Evolutionary conservation across 2,113 vertebrate genomes (phyloP).

Genomic region (Glareola pratincola): DNA sequence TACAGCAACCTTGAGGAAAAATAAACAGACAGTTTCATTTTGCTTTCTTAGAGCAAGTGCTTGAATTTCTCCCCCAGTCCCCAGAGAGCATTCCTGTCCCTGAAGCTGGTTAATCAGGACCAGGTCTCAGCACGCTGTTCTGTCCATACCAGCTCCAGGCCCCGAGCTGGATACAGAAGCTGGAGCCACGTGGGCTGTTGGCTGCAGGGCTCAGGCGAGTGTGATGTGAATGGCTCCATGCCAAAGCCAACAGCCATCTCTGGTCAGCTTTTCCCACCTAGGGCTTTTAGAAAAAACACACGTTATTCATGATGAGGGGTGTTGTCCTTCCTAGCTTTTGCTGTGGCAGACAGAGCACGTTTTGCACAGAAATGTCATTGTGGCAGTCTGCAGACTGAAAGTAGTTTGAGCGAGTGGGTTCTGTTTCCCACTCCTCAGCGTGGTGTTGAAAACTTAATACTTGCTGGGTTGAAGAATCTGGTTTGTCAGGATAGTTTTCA

Average conservation of each 20-base stretch:
- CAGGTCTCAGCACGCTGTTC: accelerated
- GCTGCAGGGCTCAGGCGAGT: neutral
- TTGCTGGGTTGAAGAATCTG: neutral
- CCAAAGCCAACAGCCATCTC: neutral
- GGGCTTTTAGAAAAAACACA: neutral
- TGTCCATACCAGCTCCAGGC: neutral
- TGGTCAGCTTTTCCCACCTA: neutral
- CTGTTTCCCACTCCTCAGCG: neutral
- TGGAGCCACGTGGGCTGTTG: neutral
- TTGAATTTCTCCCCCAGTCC: neutral
- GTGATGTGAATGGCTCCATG: neutral
- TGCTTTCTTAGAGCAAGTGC: neutral
- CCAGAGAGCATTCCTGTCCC: neutral
- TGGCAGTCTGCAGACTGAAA: neutral
- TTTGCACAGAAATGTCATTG: neutral
- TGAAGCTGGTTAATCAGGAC: neutral
- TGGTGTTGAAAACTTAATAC: neutral
- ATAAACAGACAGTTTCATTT: accelerated
- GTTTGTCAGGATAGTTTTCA: neutral
- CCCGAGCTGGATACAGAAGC: neutral
- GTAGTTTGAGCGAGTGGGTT: neutral
- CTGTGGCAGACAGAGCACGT: neutral
- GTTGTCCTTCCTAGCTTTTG: neutral
- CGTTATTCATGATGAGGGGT: neutral
- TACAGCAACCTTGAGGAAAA: neutral